A percentile compares a stretch with the other conserved stretches of the same genome.
These are phyloP conservation scores for Chrysocyon brachyurus DNA, from an alignment of 2,797 vertebrate species.

Conservation along the genomic window DNA sequence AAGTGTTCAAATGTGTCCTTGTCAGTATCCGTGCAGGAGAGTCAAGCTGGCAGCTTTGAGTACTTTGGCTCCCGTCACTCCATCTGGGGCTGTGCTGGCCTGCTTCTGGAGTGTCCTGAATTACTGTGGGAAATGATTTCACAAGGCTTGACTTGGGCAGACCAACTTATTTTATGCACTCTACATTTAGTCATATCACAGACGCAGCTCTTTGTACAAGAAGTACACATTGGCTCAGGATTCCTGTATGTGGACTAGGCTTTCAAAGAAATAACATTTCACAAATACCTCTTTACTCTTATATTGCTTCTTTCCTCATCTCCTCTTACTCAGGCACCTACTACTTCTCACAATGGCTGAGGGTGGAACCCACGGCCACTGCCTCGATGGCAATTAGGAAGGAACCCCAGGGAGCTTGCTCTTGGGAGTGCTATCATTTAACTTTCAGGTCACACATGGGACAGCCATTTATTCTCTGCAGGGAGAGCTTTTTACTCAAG, in stretches of 20 bases:
- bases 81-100: not conserved
- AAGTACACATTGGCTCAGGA: not conserved
- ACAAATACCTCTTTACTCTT: not conserved
- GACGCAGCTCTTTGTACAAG: not conserved
- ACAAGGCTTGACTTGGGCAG: not conserved
- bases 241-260: not conserved
- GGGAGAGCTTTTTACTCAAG: slow-evolving; percentile 26
- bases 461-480: not conserved
- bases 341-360: not conserved
- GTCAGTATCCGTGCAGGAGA: not conserved
- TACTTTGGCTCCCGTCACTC: not conserved
- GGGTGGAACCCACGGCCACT: not conserved
- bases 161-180: not conserved
- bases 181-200: too few species aligned
- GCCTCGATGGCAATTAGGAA: not conserved
- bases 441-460: not conserved
- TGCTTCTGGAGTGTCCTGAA: not conserved
- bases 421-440: not conserved
- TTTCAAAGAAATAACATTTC: not conserved
- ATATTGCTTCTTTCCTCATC: not conserved
- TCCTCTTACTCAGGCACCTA: not conserved
- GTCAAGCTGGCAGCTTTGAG: not conserved
- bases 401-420: not conserved
- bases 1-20: not conserved
- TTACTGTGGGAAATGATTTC: not conserved